Evolutionary conservation across 2,888 invertebrate species (phyloP).

Genomic region (Acanthosepion pharaonis): DNA sequence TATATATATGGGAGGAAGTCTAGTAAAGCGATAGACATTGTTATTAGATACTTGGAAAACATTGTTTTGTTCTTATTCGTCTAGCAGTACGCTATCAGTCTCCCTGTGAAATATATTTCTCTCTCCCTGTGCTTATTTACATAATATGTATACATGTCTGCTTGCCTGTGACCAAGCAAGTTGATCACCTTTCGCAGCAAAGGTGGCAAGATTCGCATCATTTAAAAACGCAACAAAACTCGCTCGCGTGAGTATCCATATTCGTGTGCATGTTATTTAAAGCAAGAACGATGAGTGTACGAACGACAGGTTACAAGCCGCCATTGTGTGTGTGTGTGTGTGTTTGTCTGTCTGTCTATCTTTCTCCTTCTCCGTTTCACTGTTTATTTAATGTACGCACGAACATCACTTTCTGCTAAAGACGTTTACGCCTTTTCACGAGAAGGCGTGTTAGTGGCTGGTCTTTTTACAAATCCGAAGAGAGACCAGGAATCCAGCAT

Average conservation of each 20-base stretch:
- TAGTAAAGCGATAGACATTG: too few relatives aligned
- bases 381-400: not conserved
- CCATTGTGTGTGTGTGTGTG: too few relatives aligned
- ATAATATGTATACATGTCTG: not conserved
- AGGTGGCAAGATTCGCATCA: too few relatives aligned
- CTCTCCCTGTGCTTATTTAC: not conserved
- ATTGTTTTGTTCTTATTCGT: too few relatives aligned
- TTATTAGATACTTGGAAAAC: too few relatives aligned
- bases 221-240: too few relatives aligned
- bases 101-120: not conserved
- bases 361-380: too few relatives aligned
- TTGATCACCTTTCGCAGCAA: too few relatives aligned
- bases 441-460: not conserved
- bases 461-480: not conserved
- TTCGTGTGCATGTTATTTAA: not conserved
- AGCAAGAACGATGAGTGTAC: not conserved
- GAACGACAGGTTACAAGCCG: too few relatives aligned
- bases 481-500: too few relatives aligned
- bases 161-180: not conserved
- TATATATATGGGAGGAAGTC: too few relatives aligned
- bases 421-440: not conserved
- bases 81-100: not conserved
- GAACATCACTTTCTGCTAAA: not conserved
- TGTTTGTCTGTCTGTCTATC: too few relatives aligned
- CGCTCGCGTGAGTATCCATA: not conserved